Base-by-base conservation (phyloP, 1,140 invertebrate genomes). In the Subanguina moxae region DNA sequence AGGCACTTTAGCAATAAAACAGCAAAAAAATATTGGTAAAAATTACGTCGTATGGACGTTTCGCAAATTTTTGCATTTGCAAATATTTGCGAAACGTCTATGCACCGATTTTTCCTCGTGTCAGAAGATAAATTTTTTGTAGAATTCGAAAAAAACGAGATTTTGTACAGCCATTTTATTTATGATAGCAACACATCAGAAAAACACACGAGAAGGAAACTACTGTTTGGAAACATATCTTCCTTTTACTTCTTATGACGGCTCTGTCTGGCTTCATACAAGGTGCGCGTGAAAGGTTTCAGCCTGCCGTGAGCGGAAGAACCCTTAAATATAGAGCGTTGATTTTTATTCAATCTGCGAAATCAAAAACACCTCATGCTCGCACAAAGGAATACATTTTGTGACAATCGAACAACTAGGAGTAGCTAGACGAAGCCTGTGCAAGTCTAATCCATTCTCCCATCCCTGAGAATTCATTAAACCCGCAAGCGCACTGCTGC, bases 401-500 rank as follows among this genome's bases (percentile, higher is more conserved):
- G 28, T 30, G 13, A 43, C 58, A 13, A 61, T n/a, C 1, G 58
- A 61, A 28, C 58, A 32, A 8, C 19, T 61, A 19, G 58, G 27
- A 7, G n/a, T 13, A n/a, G n/a, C 3, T 3, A 21, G 5, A 43
- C 58, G 58, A 3, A 61, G 5, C 28, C n/a, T 30, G n/a, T 61
- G 58, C 28, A 61, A 61, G 38, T 61, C 58, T 19, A 7, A 8
- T 8, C 58, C 58, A 21, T 43, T 61, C 28, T 25, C 27, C 58
- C 58, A 61, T 21, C 28, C 19, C n/a, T 30, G 28, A 43, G 17
- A 5, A n/a, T 43, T 61, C 19, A 61, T 8, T 8, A 61, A 21
- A 61, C 19, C 28, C 3, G 38, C 19, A 19, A 61, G 58, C 1
- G 19, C 58, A 43, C 58, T 61, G 58, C 58, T 61, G 5, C 58